Base-by-base conservation (phyloP, 2,113 vertebrate genomes). In the Amia ocellicauda region DNA sequence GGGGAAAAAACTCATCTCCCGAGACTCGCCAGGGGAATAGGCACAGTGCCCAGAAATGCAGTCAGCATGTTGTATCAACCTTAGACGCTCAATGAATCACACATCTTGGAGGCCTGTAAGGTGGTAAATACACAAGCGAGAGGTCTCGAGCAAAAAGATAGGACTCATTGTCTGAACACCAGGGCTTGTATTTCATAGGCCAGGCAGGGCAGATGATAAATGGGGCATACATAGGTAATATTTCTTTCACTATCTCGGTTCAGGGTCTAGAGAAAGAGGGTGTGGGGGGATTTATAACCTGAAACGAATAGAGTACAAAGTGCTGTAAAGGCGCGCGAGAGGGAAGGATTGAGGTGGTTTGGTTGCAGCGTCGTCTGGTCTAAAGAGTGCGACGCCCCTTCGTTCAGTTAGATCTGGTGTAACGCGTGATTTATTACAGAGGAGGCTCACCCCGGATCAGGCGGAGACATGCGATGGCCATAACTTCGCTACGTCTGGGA, bases 121-220 rank as follows among this genome's bases (percentile, higher is more conserved):
- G 77, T 85, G 85, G 88, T 87, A 84, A 89, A 88, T 86, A 81
- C 78, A 80, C 81, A 64, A 74, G 79, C 80, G 72, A 75, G 77
- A 79, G 80, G 80, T 74, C 77, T 77, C 79, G 84, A 80, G 77
- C 83, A 83, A 74, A n/a, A 79, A 86, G 83, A 84, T 85, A 81
- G 83, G 73, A 67, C 73, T 77, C 80, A 78, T 79, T 84, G 83
- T 83, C 75, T 78, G 76, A 76, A 55, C 69, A 72, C 69, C 69
- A 70, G 19, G 40, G 75, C 77, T 73, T 80, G 80, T 79, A 82
- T 84, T 85, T 84, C 78, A 86, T 71, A 69, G 70, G 70, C 70
- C 22, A 54, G 75, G 76, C 74, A 80, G 76, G 64, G 65, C 62
- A 23, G 66, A 77, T 88, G 88, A 88, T 90, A 82, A 82, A 88